Evolutionary conservation across 2,113 vertebrate species (phyloP).

Genomic region (Festucalex cinctus): DNA sequence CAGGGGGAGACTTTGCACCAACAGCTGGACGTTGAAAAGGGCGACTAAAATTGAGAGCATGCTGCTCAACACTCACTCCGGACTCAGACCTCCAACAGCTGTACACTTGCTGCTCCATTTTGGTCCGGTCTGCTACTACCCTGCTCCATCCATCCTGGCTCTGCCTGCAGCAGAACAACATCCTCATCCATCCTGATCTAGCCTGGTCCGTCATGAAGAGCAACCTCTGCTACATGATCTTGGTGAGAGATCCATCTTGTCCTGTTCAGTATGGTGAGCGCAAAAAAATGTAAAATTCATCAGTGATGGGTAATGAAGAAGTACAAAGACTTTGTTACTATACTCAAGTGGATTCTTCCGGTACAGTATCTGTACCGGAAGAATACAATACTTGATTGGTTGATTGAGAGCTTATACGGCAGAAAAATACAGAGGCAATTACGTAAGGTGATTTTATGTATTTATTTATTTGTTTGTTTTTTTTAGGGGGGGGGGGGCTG

Average conservation of each 20-base stretch:
- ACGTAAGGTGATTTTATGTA: not conserved
- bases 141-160: not conserved
- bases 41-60: not conserved
- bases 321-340: not conserved
- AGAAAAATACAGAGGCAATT: not conserved
- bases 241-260: conserved; percentile 2
- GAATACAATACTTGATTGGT: too few relatives aligned
- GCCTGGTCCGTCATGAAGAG: not conserved
- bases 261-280: not conserved
- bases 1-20: not conserved
- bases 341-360: too few relatives aligned
- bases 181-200: not conserved
- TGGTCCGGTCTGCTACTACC: not conserved
- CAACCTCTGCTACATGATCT: not conserved
- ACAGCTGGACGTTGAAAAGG: not conserved
- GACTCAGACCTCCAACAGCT: not conserved
- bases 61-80: not conserved
- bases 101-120: not conserved
- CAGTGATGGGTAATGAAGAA: not conserved
- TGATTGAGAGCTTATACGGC: too few relatives aligned
- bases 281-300: not conserved
- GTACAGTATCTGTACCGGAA: too few relatives aligned
- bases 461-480: too few relatives aligned
- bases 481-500: not conserved
- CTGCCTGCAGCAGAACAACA: too few relatives aligned